phyloP scores from a whole-genome alignment of 2,888 invertebrate species.

The Tillus elongatus region DNA sequence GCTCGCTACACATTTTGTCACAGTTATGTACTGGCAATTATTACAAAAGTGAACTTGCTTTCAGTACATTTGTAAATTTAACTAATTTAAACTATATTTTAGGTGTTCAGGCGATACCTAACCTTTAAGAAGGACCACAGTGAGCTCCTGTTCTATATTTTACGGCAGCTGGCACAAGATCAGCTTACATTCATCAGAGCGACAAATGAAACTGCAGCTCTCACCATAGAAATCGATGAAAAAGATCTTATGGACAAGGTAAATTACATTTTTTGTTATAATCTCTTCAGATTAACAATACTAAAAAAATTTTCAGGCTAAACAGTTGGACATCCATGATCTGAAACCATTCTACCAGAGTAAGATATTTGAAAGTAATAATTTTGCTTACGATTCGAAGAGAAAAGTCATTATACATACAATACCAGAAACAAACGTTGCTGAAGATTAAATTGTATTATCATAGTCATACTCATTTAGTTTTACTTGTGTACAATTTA shows the following conservation, averaged over 20 bases:
- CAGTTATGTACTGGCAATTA: too few species aligned
- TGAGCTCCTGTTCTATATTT: constrained; percentile 88
- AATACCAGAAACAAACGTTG: constrained; percentile 48
- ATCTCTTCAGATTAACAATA: neutral
- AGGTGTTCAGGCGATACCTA: constrained; percentile 89
- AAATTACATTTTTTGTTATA: constrained; percentile 11
- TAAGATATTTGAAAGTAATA: constrained; percentile 78
- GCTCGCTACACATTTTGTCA: too few species aligned
- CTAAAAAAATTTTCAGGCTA: constrained; percentile 52
- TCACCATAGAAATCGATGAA: constrained; percentile 74
- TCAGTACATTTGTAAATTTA: constrained; percentile 17
- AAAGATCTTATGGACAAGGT: constrained; percentile 65
- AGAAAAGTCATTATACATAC: constrained; percentile 80
- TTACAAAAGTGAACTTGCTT: too few species aligned
- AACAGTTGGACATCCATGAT: constrained; percentile 83
- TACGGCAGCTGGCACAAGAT: constrained; percentile 87
- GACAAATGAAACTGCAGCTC: constrained; percentile 48
- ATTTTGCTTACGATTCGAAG: constrained; percentile 75
- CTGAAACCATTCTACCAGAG: constrained; percentile 87
- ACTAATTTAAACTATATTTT: too few species aligned
- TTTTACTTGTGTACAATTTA: too few species aligned
- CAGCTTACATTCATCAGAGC: constrained; percentile 78
- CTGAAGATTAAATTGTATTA: constrained; percentile 3
- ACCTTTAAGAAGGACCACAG: constrained; percentile 92
- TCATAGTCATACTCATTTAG: too few species aligned